Base-by-base conservation (phyloP, 92 coral and sea anemone genomes). In the Phenganax stokvisi region DNA sequence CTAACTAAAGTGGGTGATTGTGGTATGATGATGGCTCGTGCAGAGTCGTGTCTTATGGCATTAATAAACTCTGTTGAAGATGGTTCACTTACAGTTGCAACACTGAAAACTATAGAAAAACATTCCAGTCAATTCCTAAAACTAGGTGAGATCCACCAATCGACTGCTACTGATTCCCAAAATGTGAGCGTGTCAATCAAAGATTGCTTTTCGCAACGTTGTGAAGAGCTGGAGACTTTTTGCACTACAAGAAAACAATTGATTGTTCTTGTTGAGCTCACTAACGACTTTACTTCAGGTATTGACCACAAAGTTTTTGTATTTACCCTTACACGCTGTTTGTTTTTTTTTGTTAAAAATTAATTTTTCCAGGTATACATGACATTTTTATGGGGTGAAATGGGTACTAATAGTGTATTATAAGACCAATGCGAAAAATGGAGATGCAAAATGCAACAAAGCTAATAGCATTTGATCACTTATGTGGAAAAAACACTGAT, bases 141-240 rank as follows among this genome's bases (percentile, higher is more conserved):
- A 11, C 69, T 79, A 47, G 83, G 83, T 12, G 62, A 65, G 57
- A 62, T 79, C 51, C 55, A 61, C 53, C 83, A 79, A 28, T 20
- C 15, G 16, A 79, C 51, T 51, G 3, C 47, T 15, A 31, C 16
- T 31, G 74, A 13, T 28, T 0, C 66, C 2, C 6, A 31, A 59
- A 11, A 8, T 10, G 71, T 0, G 20, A 10, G 55, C 6, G 0
- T 12, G 12, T 27, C 81, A 76, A 51, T 79, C 17, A 51, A 54
- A 31, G 12, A n/a, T 53, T 63, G 51, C 8, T 79, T 51, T 79
- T 8, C 11, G 8, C 60, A 64, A 63, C 83, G 83, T 27, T 25
- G n/a, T 47, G 3, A 13, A 0, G 83, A 79, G 54, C 15, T 64
- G 10, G 10, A 79, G 27, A 47, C 6, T 17, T 79, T 79, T 64